phyloP scores from a whole-genome alignment of 2,888 invertebrate genomes.

The Pammene aurita region DNA sequence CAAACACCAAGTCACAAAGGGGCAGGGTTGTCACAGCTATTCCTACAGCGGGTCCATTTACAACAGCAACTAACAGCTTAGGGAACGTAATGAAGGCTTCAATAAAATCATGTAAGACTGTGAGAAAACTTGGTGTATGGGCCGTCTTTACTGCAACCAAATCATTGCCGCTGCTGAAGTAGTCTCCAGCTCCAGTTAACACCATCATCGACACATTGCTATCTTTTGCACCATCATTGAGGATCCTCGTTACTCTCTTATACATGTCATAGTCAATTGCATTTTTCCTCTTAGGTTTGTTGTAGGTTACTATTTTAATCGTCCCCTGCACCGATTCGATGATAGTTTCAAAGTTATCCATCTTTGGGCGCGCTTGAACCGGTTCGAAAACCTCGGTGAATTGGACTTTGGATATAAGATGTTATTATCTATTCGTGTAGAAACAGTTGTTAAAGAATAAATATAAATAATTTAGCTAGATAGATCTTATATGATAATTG shows the following conservation, averaged over 20 bases:
- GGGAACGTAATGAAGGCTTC: conserved; percentile 92
- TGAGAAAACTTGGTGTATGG: conserved; percentile 52
- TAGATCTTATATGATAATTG: no score
- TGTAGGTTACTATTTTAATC: conserved; percentile 84
- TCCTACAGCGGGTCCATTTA: conserved; percentile 98
- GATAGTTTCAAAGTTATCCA: conserved; percentile 56
- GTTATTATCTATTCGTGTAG: neutral
- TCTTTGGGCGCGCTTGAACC: conserved; percentile 28
- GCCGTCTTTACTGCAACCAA: conserved; percentile 55
- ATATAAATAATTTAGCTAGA: neutral
- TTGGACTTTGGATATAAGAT: neutral
- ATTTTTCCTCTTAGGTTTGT: conserved; percentile 91
- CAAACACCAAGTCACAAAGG: conserved; percentile 94
- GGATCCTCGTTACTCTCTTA: conserved; percentile 82
- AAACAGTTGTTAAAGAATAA: neutral
- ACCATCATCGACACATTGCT: conserved; percentile 87
- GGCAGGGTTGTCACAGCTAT: conserved; percentile 93
- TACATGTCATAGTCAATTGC: conserved; percentile 89
- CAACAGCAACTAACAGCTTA: conserved; percentile 92
- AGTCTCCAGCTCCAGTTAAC: conserved; percentile 91
- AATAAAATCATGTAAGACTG: conserved; percentile 84
- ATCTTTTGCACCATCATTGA: conserved; percentile 88
- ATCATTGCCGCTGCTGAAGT: conserved; percentile 94
- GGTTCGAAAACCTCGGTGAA: neutral
- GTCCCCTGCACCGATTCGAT: conserved; percentile 58